These are phyloP conservation scores for Hemithea aestivaria DNA, from an alignment of 2,888 invertebrate genomes.

Conservation along the genomic window DNA sequence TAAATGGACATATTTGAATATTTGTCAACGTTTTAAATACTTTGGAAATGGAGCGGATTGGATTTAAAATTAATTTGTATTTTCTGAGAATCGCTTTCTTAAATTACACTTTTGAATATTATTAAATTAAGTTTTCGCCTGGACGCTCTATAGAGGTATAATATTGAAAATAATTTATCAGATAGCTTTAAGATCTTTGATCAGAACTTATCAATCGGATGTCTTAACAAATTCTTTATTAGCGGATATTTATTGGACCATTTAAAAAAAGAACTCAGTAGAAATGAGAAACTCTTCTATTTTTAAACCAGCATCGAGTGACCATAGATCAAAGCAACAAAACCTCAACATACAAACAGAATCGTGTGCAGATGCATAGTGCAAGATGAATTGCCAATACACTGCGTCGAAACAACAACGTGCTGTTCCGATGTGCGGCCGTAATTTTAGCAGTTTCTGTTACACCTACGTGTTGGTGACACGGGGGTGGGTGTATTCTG, in stretches of 20 bases:
- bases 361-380: slow-evolving; percentile 31
- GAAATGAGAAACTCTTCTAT: too few relatives aligned
- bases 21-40: slow-evolving; percentile 14
- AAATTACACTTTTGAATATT: too few relatives aligned
- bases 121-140: too few relatives aligned
- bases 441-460: slow-evolving; percentile 68
- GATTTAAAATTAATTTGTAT: too few relatives aligned
- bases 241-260: too few relatives aligned
- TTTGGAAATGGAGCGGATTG: slow-evolving; percentile 6
- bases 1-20: not conserved
- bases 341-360: slow-evolving; percentile 21
- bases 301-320: not conserved
- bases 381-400: slow-evolving; percentile 71
- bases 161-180: too few relatives aligned
- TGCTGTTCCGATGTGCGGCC: slow-evolving; percentile 63
- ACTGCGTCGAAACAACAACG: slow-evolving; percentile 52
- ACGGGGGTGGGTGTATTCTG: slow-evolving; percentile 46
- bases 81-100: too few relatives aligned
- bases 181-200: too few relatives aligned
- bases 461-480: slow-evolving; percentile 61
- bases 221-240: too few relatives aligned
- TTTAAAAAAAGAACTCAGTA: too few relatives aligned
- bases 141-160: too few relatives aligned
- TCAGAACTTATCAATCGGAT: too few relatives aligned
- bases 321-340: not conserved